These are phyloP conservation scores for Gobiocypris rarus DNA, from an alignment of 2,113 vertebrate genomes.

Conservation along the genomic window DNA sequence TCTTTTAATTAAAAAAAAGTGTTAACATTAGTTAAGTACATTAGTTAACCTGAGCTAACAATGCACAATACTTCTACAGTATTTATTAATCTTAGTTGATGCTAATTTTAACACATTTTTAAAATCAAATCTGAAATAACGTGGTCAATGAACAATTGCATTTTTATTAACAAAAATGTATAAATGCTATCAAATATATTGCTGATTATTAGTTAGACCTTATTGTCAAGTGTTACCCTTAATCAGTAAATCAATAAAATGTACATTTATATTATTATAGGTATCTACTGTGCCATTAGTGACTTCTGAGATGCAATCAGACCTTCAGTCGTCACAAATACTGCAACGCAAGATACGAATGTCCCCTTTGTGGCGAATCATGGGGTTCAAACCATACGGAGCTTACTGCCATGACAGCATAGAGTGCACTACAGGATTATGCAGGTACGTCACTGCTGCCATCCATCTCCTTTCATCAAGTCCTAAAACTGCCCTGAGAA, in stretches of 20 bases:
- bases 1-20: too few species aligned
- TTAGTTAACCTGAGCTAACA: too few species aligned
- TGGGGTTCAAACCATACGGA: constrained; percentile 53
- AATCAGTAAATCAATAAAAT: too few species aligned
- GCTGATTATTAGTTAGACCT: background rate
- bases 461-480: background rate
- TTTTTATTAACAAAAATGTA: background rate
- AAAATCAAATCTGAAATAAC: background rate
- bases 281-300: constrained; percentile 33
- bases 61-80: background rate
- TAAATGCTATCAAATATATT: background rate
- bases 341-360: constrained; percentile 45
- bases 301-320: constrained; percentile 3
- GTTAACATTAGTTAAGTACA: too few species aligned
- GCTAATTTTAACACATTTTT: background rate
- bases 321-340: constrained; percentile 20
- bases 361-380: constrained; percentile 55
- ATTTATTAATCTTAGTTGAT: background rate
- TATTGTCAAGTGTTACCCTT: background rate
- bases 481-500: background rate
- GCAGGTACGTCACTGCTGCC: constrained; percentile 43
- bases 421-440: constrained; percentile 53
- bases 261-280: too few species aligned
- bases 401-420: constrained; percentile 50
- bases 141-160: background rate